Base-by-base conservation (phyloP, 2,113 vertebrate species). In the Mormoops blainvillei region DNA sequence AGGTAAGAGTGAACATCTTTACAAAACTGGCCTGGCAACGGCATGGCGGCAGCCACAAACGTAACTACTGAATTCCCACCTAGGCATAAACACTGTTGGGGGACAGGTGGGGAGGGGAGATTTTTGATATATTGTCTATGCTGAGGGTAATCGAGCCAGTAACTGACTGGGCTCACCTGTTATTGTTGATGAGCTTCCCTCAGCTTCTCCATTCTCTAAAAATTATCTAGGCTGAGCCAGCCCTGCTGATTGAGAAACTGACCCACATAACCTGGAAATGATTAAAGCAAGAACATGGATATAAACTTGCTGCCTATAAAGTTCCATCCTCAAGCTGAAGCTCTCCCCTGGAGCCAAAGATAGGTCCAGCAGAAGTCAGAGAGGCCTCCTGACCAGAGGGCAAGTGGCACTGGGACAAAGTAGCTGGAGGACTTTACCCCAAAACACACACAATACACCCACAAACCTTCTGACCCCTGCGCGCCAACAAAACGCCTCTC, bases 101-200 rank as follows among this genome's bases (percentile, higher is more conserved):
- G 28, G 22, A 0, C 16, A 3, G 24, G 36, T 18, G 7, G 4
- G 7, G 4, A 4, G 8, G 19, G 26, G n/a, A 82, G 45, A 54
- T 20, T 5, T 31, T 9, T 36, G 3, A 4, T 41, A 28, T 8
- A 19, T 7, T 43, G 14, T 20, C 18, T n/a, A 6, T 74, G 19
- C 0, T 38, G 26, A 12, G 63, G 7, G 4, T 15, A 43, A 68
- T 2, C 33, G 19, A 41, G 16, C 61, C 50, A 24, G 26, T 14
- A 67, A 65, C 0, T 4, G n/a, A 67, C 0, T 22, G 33, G 15
- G 86, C 43, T n/a, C 54, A 61, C 71, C 24, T n/a, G 36, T 68
- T 26, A 43, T 3, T 67, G 28, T 5, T 38, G 45, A 33, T 3
- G 7, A 24, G 9, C 67, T 71, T 50, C 28, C 24, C 31, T 89